Evolutionary conservation across 1,140 invertebrate genomes (phyloP), one percentile per base, ranked within the genome.

Genomic region (Elymnias hypermnestra): DNA sequence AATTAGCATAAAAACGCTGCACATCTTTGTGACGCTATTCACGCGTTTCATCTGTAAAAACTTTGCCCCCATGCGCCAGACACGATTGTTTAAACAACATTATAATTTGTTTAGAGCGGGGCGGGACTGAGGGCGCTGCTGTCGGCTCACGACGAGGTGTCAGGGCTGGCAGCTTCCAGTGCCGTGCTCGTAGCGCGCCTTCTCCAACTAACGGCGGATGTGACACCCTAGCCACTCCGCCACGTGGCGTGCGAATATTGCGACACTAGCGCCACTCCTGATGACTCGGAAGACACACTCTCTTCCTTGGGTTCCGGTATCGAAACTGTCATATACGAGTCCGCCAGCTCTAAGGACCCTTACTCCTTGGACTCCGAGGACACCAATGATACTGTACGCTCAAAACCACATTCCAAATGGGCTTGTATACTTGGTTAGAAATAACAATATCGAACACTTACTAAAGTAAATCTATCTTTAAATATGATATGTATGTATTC

Each of bases 51-150:
- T n/a, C n/a, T n/a, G n/a, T n/a, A n/a, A n/a, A n/a, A n/a, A n/a
- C n/a, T n/a, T n/a, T n/a, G n/a, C n/a, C n/a, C n/a, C n/a, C n/a
- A n/a, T n/a, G n/a, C n/a, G n/a, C n/a, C n/a, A n/a, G n/a, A n/a
- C n/a, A n/a, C n/a, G n/a, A n/a, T n/a, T n/a, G n/a, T n/a, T n/a
- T n/a, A n/a, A n/a, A n/a, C n/a, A n/a, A n/a, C n/a, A n/a, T n/a
- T n/a, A n/a, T n/a, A n/a, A n/a, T n/a, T n/a, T n/a, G n/a, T n/a
- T n/a, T n/a, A n/a, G n/a, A n/a, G n/a, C n/a, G n/a, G n/a, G n/a
- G n/a, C n/a, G n/a, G 75, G 69, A 4, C 55, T 68, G 48, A 63
- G 72, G 25, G 75, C 71, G 33, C 57, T 79, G 49, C 55, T 72
- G 33, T 58, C 57, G 5, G 63, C 72, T 33, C 67, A 72, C 17